phyloP scores from a whole-genome alignment of 2,113 vertebrate species.

The Eretmochelys imbricata region DNA sequence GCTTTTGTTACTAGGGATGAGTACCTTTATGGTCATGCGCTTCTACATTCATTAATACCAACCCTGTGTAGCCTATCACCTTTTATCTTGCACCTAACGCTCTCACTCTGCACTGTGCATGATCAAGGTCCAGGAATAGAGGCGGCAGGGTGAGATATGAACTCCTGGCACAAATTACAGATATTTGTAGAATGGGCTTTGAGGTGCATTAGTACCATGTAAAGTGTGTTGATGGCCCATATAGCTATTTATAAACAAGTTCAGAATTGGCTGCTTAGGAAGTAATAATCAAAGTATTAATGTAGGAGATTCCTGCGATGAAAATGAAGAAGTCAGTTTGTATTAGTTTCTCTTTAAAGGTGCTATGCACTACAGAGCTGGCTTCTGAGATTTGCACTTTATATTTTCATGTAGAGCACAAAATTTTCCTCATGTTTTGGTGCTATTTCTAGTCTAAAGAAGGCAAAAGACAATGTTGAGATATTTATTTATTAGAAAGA shows the following conservation, averaged over 20 bases:
- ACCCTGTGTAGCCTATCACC: not conserved
- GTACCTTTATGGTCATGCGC: not conserved
- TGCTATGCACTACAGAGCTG: not conserved
- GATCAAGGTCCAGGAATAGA: not conserved
- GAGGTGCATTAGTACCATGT: not conserved
- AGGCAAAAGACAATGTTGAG: not conserved
- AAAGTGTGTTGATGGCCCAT: not conserved
- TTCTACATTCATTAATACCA: not conserved
- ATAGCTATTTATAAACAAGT: not conserved
- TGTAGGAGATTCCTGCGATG: not conserved
- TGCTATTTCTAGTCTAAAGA: not conserved
- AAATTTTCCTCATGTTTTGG: not conserved
- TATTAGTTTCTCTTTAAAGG: not conserved
- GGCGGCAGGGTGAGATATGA: not conserved
- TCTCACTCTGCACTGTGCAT: not conserved
- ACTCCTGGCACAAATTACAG: not conserved
- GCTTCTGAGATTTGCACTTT: not conserved
- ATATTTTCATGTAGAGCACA: not conserved
- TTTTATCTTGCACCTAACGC: not conserved
- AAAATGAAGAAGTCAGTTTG: not conserved
- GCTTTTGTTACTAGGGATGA: not conserved
- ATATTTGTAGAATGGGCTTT: not conserved
- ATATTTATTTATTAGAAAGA: not conserved
- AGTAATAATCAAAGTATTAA: not conserved
- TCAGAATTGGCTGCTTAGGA: not conserved